Conservation (phyloP, 2,797 vertebrate species). For the Mus spretus region DNA sequence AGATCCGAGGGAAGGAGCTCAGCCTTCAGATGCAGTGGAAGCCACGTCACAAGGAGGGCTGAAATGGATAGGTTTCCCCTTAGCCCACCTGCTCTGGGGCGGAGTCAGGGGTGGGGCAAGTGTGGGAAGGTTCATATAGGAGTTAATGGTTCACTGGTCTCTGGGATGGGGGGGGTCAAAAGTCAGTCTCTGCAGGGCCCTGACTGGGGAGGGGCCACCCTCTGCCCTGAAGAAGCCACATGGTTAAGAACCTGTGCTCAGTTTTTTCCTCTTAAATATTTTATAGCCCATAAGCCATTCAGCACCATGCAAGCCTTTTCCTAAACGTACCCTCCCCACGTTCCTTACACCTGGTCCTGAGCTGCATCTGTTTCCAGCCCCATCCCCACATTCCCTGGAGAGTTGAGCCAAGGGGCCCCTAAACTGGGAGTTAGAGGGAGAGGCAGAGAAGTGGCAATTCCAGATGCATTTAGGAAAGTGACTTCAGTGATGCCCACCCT, state of each 20-base stretch:
- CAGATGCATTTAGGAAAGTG: not conserved
- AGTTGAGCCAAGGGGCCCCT: constrained; percentile 30
- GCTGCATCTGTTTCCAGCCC: constrained; percentile 26
- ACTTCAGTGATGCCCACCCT: constrained; percentile 15
- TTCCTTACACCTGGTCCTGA: not conserved
- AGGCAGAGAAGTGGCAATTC: not conserved
- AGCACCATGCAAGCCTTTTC: constrained; percentile 16
- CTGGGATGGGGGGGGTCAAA: constrained; percentile 73
- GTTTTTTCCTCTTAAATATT: constrained; percentile 54
- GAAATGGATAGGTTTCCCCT: constrained; percentile 33
- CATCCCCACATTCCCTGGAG: constrained; percentile 30
- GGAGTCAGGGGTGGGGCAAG: constrained; percentile 60
- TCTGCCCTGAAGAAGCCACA: constrained; percentile 73
- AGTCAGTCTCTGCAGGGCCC: constrained; percentile 67
- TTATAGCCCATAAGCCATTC: not conserved
- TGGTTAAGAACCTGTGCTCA: constrained; percentile 48
- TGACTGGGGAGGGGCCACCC: constrained; percentile 65
- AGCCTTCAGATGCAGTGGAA: constrained; percentile 57
- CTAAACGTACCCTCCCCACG: not conserved
- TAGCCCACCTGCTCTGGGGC: constrained; percentile 75
- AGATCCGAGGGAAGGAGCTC: constrained; percentile 10
- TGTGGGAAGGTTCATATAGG: constrained; percentile 64
- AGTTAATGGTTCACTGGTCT: constrained; percentile 86
- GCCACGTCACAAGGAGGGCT: constrained; percentile 72
- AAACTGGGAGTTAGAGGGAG: not conserved